These are phyloP conservation scores for Venustaconcha ellipsiformis DNA, from an alignment of 1,140 invertebrate genomes.

Conservation along the genomic window DNA sequence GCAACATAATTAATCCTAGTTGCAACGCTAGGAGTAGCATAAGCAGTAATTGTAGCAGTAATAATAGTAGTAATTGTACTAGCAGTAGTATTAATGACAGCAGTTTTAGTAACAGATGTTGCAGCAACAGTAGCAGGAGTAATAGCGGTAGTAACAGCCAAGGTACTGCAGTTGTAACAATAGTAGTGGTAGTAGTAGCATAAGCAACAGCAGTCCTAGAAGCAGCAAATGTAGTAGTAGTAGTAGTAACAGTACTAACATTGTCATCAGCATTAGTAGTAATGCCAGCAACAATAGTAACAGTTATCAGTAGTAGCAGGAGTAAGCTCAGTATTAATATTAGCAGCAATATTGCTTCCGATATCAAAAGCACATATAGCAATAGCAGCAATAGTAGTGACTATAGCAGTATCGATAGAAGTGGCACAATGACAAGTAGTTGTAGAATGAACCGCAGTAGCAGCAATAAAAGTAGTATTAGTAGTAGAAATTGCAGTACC, in stretches of 20 bases:
- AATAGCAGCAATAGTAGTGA: neutral
- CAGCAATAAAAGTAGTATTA: neutral
- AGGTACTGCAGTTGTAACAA: too few species aligned
- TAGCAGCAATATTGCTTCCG: neutral
- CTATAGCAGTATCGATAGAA: neutral
- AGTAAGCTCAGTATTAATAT: neutral
- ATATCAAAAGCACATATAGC: neutral
- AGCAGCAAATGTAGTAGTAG: too few species aligned
- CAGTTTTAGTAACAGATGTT: too few species aligned
- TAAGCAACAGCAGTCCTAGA: too few species aligned
- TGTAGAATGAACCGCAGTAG: neutral
- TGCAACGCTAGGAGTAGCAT: too few species aligned
- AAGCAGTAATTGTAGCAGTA: too few species aligned
- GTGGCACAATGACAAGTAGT: neutral
- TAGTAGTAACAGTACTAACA: too few species aligned
- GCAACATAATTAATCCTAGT: neutral
- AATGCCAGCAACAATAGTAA: neutral
- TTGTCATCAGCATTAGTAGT: neutral
- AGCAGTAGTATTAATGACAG: too few species aligned
- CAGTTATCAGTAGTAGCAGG: neutral
- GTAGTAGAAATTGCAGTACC: constrained; percentile 2
- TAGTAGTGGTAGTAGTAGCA: too few species aligned
- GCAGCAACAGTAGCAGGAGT: too few species aligned
- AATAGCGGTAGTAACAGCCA: too few species aligned
- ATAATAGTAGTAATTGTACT: too few species aligned